Evolutionary conservation across 2,888 invertebrate species (phyloP), one percentile per base, ranked within the genome.

Genomic region (Lydus trimaculatus): DNA sequence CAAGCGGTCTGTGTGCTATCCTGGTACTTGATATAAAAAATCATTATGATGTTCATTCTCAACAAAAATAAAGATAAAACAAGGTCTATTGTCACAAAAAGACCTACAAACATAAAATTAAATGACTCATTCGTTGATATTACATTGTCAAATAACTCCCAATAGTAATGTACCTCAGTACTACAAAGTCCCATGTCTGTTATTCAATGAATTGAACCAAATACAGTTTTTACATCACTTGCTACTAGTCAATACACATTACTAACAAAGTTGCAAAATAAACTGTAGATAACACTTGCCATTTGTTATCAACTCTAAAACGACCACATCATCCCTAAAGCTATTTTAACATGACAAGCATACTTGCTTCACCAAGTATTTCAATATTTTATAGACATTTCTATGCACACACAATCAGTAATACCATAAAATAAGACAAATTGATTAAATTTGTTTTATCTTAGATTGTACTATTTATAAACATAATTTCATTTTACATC

Each of bases 11-110:
- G 76, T n/a, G 78, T 78, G 76, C 73, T 77, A 72, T 76, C 77
- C 75, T 77, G 77, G 70, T 76, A 77, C 75, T 78, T 78, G 74
- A 78, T 78, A 78, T 76, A 82, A 83, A 82, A 83, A 83, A 82
- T 81, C 82, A 81, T 82, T 83, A 83, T 83, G 79, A 81, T 79
- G 79, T 78, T 78, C 81, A 79, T 81, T 82, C 80, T 76, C 75
- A 80, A 76, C 77, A 78, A 83, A 82, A 82, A 83, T 81, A 79
- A 77, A 80, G 82, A 81, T 82, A 82, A 82, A 81, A 79, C 78
- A 78, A 79, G 76, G 69, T 73, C 73, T 71, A 75, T 77, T 75
- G 80, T 76, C 72, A 74, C 75, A 75, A 78, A 78, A 80, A 78
- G 78, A 56, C 23, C 79, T 75, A 75, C 75, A 77, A 75, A 76